Evolutionary conservation across 37 sponge, comb jelly and placozoan genomes (phyloP).

Genomic region (Agelas oroides): DNA sequence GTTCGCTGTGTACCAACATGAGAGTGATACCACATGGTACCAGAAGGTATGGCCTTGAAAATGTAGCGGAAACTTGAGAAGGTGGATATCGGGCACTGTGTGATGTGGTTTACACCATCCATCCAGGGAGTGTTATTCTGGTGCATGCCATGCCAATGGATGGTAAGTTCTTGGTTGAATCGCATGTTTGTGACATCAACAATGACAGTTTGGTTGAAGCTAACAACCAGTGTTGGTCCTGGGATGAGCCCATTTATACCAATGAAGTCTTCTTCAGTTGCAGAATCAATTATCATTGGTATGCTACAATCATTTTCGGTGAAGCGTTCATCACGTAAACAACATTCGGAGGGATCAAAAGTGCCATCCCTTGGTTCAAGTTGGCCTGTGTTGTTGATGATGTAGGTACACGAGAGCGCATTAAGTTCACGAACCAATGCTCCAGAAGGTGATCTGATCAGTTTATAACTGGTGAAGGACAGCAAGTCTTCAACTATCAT

Average conservation of each 20-base stretch:
- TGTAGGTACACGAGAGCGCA: too few relatives aligned
- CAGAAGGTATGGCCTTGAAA: constrained; percentile 57
- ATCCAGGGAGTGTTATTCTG: too few relatives aligned
- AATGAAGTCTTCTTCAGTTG: background rate
- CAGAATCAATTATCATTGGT: background rate
- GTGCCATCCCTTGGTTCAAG: too few relatives aligned
- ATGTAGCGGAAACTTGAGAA: constrained; percentile 39
- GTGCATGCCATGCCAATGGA: too few relatives aligned
- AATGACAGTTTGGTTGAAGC: background rate
- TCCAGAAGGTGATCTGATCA: too few relatives aligned
- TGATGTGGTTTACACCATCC: too few relatives aligned
- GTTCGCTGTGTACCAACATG: constrained; percentile 33
- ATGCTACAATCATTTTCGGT: background rate
- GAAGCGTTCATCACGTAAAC: too few relatives aligned
- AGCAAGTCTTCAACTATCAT: constrained; percentile 35
- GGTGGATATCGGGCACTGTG: too few relatives aligned
- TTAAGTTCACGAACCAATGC: background rate
- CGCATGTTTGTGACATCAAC: constrained; percentile 24
- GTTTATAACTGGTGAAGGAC: constrained; percentile 46
- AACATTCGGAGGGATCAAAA: too few relatives aligned
- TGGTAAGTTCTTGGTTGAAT: constrained; percentile 1
- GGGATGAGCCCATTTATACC: background rate
- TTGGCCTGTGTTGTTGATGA: too few relatives aligned
- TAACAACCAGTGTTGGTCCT: background rate
- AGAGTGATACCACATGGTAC: constrained; percentile 46